Evolutionary conservation across 1,140 invertebrate genomes (phyloP), one percentile per base, ranked within the genome.

Genomic region (Drosophila subobscura): DNA sequence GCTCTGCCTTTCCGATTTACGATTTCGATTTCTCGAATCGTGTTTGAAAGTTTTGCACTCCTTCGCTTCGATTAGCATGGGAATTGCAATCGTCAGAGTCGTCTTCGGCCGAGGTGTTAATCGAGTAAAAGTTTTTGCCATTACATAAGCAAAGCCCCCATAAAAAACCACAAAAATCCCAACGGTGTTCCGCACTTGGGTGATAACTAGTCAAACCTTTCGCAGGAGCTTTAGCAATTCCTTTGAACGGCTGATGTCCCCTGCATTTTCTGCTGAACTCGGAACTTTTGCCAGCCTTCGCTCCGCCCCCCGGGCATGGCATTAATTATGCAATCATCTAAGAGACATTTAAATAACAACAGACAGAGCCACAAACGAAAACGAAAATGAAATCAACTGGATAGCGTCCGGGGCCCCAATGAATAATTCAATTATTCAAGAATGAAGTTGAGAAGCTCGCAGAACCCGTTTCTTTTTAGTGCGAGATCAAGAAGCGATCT

Each of bases 11-110:
- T 37, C 33, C 10, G 33, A 37, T 37, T 37, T 3, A 20, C 27
- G 2, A 2, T 20, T 20, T 20, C 42, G 37, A 51, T n/a, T 70
- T 44, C 22, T 23, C 2, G 27, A 37, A 59, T 71, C 67, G 67
- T 71, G 53, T 71, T 59, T 71, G 67, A 71, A 71, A 71, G 67
- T 71, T 71, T 71, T 71, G 54, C 65, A 71, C 67, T 71, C 67
- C 46, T 67, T 46, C 14, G 63, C 22, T 33, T 67, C 63, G 65
- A 71, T 71, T 71, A 71, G 67, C 65, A 71, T 71, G 67, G 67
- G 46, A 71, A 71, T 59, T 71, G 67, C 66, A 71, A 70, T 71
- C 65, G 16, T 8, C 23, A 37, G 40, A 37, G 40, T 23, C 37
- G 57, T 46, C 60, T 33, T 63, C 7, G 60, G 16, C 41, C 29